Percentiles rank a stretch among this genome's conserved stretches.
These are phyloP conservation scores for Bombus sylvicola DNA, from an alignment of 1,140 invertebrate species.

Conservation along the genomic window DNA sequence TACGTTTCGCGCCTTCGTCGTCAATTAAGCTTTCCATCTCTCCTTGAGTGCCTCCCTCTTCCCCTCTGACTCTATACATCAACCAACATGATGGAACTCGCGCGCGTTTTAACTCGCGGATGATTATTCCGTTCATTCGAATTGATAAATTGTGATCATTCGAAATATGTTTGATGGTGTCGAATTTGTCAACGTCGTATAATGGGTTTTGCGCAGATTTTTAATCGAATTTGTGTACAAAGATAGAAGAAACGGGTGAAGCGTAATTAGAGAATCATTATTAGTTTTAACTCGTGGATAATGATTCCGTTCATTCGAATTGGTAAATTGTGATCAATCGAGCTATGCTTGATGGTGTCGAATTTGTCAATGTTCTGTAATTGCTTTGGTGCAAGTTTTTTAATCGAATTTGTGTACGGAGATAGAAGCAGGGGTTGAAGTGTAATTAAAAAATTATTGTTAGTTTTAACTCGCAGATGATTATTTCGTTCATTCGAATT, in stretches of 20 bases:
- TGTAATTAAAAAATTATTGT: neutral
- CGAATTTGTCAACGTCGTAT: neutral
- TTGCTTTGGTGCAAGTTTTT: too few relatives aligned
- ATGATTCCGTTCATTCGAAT: neutral
- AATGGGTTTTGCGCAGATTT: neutral
- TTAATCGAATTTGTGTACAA: neutral
- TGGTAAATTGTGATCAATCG: neutral
- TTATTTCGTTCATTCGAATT: neutral
- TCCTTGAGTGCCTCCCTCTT: neutral
- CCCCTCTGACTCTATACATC: neutral
- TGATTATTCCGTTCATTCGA: neutral
- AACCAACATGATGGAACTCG: neutral
- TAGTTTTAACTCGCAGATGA: too few relatives aligned
- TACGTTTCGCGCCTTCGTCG: constrained; percentile 65
- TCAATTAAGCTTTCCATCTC: constrained; percentile 53
- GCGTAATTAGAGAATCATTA: neutral
- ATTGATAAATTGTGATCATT: neutral
- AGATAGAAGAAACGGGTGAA: neutral
- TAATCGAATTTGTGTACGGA: too few relatives aligned
- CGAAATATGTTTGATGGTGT: neutral
- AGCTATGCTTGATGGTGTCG: rapidly evolving
- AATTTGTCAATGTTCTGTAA: too few relatives aligned
- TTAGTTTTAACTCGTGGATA: neutral
- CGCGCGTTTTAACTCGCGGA: neutral
- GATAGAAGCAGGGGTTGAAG: neutral